Base-by-base conservation (phyloP, 2,113 vertebrate species). In the Otis tarda region DNA sequence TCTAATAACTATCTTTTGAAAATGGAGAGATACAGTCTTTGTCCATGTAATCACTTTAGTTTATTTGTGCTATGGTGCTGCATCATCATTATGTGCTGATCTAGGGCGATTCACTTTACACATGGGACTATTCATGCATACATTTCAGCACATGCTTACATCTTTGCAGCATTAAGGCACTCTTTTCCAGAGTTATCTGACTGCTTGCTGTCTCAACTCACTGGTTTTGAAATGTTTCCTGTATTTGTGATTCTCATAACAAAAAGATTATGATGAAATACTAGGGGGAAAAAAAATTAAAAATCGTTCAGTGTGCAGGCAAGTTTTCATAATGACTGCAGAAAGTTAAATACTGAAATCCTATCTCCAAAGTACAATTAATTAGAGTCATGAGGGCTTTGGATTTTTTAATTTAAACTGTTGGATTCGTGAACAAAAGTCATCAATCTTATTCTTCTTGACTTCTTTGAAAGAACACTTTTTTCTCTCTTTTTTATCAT, bases 391-490 rank as follows among this genome's bases (percentile, higher is more conserved):
- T 73, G 65, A 91, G 37, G 41, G 17, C n/a, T 60, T 81, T 89
- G 49, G 43, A 84, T 41, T 87, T 93, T 90, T 89, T 91, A 65
- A 95, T 94, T 94, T 89, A 82, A 87, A 73, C 31, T 69, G 24
- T 76, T 96, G 50, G 22, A 63, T 79, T 90, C 7, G 14, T 73
- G 83, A 93, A 82, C 18, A 78, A 68, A 93, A 69, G 39, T 56
- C 69, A 92, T 95, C 86, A 93, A 69, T 94, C 83, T 89, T 92
- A 65, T 59, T 90, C 63, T 82, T 93, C 81, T 79, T 91, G 56
- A 79, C 49, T 94, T 85, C 63, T 84, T 93, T 64, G 61, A 89
- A 79, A 13, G 21, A 82, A 69, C 88, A 57, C 10, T 28, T 89
- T 67, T 74, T 74, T 60, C 28, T 6, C 23, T 35, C 25, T 81